Base-by-base conservation (phyloP, 2,113 vertebrate genomes). In the Melozone crissalis region DNA sequence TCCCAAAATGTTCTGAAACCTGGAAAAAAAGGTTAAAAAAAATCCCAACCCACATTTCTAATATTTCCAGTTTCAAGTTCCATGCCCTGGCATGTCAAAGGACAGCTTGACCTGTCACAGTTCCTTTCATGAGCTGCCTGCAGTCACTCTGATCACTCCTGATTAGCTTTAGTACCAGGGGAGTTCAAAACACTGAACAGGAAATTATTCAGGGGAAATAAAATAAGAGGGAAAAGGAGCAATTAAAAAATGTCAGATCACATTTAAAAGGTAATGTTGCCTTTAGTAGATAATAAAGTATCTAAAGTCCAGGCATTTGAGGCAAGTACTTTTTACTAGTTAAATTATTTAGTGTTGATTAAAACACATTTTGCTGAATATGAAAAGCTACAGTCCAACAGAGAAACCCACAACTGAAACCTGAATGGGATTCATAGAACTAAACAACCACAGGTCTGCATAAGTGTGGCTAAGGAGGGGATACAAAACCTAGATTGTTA, bases 281-380 rank as follows among this genome's bases (percentile, higher is more conserved):
- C 76, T 83, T 87, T 73, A 91, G 72, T 57, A 80, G 71, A 44
- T 95, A 94, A 88, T 78, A 87, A 93, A 86, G 94, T 93, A 95
- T 87, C 88, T 92, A 84, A 95, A 96, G 54, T 80, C 94, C 93
- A 95, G 92, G 94, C 91, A 91, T 94, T 90, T 84, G 89, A 96
- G 91, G 88, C 93, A 94, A 90, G 41, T 87, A 86, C 52, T 94
- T 91, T 67, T 63, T 35, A 68, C 84, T 14, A 41, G 88, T 78
- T 93, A 86, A 84, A 61, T 76, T 20, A 63, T 67, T 91, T 74
- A 95, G 63, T 72, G 96, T 87, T 91, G 94, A 96, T 59, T 73
- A 94, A 87, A 95, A 92, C 35, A 39, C 24, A 24, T 65, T 73
- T 96, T 93, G 68, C 61, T 43, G 30, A 22, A 57, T 78, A 85